Conservation (phyloP, 2,113 vertebrate species). For the Meles meles region DNA sequence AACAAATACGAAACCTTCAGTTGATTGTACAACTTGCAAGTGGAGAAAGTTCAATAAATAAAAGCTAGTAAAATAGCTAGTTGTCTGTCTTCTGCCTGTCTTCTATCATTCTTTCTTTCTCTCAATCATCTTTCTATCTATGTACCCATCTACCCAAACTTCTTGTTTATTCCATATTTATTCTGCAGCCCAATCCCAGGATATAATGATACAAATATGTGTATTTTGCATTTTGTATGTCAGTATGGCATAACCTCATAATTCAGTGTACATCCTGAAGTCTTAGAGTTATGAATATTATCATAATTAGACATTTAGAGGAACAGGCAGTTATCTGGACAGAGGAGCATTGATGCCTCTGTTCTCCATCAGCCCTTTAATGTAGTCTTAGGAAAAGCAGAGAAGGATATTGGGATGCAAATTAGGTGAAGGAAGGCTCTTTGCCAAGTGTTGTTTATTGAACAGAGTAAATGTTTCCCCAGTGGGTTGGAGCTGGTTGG, state of each 20-base stretch:
- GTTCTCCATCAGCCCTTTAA: not conserved
- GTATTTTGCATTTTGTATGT: not conserved
- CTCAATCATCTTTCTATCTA: not conserved
- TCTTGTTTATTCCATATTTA: not conserved
- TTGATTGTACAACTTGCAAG: not conserved
- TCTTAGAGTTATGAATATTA: not conserved
- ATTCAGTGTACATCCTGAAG: not conserved
- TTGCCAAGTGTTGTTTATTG: conserved; percentile 72
- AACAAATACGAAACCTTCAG: not conserved
- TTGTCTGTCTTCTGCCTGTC: not conserved
- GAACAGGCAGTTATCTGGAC: not conserved
- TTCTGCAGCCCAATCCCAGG: not conserved
- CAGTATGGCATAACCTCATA: not conserved
- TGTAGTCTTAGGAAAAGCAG: not conserved
- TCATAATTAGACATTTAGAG: not conserved
- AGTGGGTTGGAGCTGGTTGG: not conserved
- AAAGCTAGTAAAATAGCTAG: not conserved
- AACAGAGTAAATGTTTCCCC: not conserved
- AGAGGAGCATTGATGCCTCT: conserved; percentile 29
- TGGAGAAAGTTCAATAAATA: not conserved
- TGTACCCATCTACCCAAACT: not conserved
- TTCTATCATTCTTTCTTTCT: not conserved
- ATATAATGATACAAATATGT: not conserved
- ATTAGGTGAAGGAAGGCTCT: conserved; percentile 30
- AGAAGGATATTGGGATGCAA: conserved; percentile 57